phyloP scores from a whole-genome alignment of 2,797 vertebrate species.

The Rhodeus uyekii region DNA sequence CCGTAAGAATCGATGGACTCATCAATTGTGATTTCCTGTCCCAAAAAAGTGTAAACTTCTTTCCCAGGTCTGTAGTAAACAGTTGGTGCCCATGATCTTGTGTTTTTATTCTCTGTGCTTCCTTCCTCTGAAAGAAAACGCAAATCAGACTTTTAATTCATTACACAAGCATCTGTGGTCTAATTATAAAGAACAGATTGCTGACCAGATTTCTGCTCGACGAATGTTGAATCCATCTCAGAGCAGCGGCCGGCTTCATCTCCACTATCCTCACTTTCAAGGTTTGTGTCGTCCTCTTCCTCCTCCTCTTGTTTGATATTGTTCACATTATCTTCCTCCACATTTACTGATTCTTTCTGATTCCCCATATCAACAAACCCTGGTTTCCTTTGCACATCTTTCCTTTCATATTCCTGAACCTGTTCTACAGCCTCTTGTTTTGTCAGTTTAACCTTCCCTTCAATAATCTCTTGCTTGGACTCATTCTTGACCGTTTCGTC shows the following conservation, averaged over 20 bases:
- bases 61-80: slow-evolving; percentile 68
- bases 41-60: slow-evolving; percentile 82
- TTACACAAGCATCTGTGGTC: neutral
- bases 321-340: neutral
- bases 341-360: neutral
- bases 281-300: neutral
- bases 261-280: neutral
- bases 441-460: neutral
- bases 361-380: neutral
- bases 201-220: slow-evolving; percentile 26
- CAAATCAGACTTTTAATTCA: neutral
- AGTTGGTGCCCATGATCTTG: slow-evolving; percentile 69
- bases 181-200: neutral
- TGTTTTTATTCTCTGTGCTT: slow-evolving; percentile 62
- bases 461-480: neutral
- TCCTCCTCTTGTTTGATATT: neutral
- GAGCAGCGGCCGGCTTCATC: neutral
- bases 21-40: slow-evolving; percentile 82
- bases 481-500: neutral
- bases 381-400: neutral
- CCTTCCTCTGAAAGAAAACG: neutral
- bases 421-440: neutral
- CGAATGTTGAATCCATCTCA: neutral
- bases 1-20: slow-evolving; percentile 86
- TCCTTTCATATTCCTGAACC: neutral